Evolutionary conservation across 2,888 invertebrate species (phyloP).

Genomic region (Cryptus viduatorius): DNA sequence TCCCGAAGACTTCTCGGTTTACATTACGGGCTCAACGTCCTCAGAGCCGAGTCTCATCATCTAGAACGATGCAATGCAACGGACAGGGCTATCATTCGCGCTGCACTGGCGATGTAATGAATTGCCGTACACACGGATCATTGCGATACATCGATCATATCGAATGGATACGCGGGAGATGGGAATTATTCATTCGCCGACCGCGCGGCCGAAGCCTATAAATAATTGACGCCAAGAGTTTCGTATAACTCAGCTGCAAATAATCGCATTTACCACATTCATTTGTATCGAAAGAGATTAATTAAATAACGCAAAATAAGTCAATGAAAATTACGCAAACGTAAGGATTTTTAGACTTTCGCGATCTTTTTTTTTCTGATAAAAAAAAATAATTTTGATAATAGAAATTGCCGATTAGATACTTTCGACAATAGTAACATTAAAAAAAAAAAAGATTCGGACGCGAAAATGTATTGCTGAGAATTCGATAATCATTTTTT

Average conservation of each 20-base stretch:
- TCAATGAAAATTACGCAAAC: no score
- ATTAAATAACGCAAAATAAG: no score
- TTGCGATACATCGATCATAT: constrained; percentile 6
- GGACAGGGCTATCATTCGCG: constrained; percentile 27
- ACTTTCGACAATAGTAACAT: not conserved
- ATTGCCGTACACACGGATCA: not conserved
- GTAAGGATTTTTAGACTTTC: no score
- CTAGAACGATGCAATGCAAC: constrained; percentile 59
- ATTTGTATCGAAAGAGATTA: no score
- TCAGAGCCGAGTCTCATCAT: constrained; percentile 77
- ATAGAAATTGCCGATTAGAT: not conserved
- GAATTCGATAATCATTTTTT: not conserved
- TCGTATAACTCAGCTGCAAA: not conserved
- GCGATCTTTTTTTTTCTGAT: not conserved
- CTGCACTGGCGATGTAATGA: not conserved
- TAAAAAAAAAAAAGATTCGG: no score
- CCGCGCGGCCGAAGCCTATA: not conserved
- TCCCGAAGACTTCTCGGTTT: constrained; percentile 66
- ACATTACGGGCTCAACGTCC: constrained; percentile 65
- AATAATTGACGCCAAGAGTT: not conserved
- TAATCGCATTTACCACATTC: not conserved
- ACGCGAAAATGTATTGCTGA: no score
- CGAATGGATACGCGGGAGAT: not conserved
- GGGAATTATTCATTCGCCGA: not conserved
- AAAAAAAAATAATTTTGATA: not conserved